phyloP scores from a whole-genome alignment of 2,888 invertebrate species.

The Mycalesis mineus region DNA sequence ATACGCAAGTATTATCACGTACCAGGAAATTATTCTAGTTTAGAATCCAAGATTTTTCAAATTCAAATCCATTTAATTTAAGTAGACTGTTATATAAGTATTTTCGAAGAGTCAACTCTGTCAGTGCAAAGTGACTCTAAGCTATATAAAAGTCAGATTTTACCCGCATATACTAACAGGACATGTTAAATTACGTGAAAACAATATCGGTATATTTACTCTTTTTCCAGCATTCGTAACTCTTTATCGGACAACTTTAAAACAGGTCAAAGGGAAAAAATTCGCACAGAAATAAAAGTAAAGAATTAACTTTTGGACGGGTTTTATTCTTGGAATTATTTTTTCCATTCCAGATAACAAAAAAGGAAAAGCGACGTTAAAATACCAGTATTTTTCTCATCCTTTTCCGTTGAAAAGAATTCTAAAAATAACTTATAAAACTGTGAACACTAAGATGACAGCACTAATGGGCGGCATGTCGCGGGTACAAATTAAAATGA shows the following conservation, averaged over 20 bases:
- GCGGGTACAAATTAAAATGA: slow-evolving; percentile 63
- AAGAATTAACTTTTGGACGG: background rate
- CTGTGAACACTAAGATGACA: slow-evolving; percentile 35
- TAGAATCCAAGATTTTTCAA: too few species aligned
- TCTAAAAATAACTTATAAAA: slow-evolving; percentile 19
- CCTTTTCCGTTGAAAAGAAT: slow-evolving; percentile 2
- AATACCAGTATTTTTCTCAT: background rate
- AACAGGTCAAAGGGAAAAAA: background rate
- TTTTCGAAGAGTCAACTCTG: too few species aligned
- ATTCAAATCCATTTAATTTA: too few species aligned
- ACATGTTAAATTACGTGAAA: too few species aligned
- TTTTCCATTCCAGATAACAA: background rate
- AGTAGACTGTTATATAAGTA: too few species aligned
- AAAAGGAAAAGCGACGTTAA: background rate
- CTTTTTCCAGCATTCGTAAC: background rate
- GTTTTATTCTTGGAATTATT: background rate
- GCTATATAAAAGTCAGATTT: too few species aligned
- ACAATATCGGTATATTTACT: too few species aligned
- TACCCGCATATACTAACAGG: too few species aligned
- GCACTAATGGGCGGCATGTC: slow-evolving; percentile 47
- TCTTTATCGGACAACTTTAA: background rate
- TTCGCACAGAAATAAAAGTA: background rate
- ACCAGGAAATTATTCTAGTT: too few species aligned
- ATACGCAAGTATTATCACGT: too few species aligned
- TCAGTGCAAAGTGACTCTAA: too few species aligned